Conservation (phyloP, 2,888 invertebrate genomes). For the Pocota personata region DNA sequence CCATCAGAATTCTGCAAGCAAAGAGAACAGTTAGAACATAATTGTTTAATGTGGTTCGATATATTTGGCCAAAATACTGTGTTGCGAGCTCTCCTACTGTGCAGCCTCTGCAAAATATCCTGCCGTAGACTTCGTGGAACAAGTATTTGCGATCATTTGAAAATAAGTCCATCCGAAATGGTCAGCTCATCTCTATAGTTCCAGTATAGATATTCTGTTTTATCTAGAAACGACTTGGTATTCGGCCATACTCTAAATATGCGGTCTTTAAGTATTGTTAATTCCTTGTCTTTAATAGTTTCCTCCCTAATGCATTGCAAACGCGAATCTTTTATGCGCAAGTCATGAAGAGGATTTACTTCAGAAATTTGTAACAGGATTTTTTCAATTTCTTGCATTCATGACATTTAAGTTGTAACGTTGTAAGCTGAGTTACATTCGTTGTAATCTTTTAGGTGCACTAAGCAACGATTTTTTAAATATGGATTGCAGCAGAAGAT, state of each 20-base stretch:
- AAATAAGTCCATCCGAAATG: too few species aligned
- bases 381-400: too few species aligned
- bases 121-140: background rate
- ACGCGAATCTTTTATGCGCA: slow-evolving; percentile 3
- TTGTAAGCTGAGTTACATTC: too few species aligned
- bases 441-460: too few species aligned
- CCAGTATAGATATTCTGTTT: background rate
- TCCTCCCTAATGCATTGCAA: slow-evolving; percentile 5
- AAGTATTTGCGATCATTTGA: slow-evolving; percentile 4
- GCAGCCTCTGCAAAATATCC: slow-evolving; percentile 17
- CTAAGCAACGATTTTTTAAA: too few species aligned
- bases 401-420: too few species aligned
- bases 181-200: slow-evolving; percentile 16
- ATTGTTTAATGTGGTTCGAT: too few species aligned
- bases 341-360: background rate
- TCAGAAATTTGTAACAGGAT: slow-evolving; percentile 6
- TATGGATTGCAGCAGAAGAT: background rate
- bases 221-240: too few species aligned
- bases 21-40: slow-evolving; percentile 11
- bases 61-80: too few species aligned
- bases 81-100: too few species aligned
- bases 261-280: slow-evolving; percentile 7
- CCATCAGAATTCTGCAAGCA: slow-evolving; percentile 16
- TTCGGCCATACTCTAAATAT: too few species aligned
- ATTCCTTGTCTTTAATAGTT: background rate